phyloP scores from a whole-genome alignment of 2,888 invertebrate species.

The Mantis religiosa region DNA sequence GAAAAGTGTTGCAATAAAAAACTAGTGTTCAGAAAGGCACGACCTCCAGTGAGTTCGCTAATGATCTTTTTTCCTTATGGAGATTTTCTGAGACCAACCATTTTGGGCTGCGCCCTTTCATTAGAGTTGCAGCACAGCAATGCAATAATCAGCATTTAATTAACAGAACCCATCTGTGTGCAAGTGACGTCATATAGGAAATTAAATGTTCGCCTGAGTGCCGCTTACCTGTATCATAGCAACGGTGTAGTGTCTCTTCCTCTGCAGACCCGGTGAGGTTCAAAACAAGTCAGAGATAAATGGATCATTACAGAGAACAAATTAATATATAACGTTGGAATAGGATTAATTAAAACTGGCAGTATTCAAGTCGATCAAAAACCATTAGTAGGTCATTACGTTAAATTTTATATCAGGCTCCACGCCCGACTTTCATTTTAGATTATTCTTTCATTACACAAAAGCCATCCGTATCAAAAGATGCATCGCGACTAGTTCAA shows the following conservation, averaged over 20 bases:
- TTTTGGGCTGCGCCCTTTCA: not conserved
- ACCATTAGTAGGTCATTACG: no score
- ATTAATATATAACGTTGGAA: no score
- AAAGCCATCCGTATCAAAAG: no score
- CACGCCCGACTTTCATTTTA: no score
- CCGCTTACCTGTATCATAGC: not conserved
- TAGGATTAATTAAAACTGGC: no score
- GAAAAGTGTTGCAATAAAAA: no score
- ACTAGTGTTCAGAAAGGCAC: not conserved
- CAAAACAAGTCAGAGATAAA: not conserved
- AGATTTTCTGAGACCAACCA: not conserved
- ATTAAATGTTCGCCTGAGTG: not conserved
- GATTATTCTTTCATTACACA: no score
- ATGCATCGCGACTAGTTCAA: no score
- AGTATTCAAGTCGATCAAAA: no score
- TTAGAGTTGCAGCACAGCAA: not conserved
- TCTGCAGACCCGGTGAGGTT: not conserved
- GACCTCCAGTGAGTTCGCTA: not conserved
- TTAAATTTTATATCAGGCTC: no score
- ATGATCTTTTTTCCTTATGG: not conserved
- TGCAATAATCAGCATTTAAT: not conserved
- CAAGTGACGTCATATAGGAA: not conserved
- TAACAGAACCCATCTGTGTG: not conserved
- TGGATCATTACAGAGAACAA: no score
- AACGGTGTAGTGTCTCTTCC: not conserved